A percentile compares a stretch with the other conserved stretches of the same genome.
These are phyloP conservation scores for Scaptomyza graminum DNA, from an alignment of 1,140 invertebrate species.

Conservation along the genomic window DNA sequence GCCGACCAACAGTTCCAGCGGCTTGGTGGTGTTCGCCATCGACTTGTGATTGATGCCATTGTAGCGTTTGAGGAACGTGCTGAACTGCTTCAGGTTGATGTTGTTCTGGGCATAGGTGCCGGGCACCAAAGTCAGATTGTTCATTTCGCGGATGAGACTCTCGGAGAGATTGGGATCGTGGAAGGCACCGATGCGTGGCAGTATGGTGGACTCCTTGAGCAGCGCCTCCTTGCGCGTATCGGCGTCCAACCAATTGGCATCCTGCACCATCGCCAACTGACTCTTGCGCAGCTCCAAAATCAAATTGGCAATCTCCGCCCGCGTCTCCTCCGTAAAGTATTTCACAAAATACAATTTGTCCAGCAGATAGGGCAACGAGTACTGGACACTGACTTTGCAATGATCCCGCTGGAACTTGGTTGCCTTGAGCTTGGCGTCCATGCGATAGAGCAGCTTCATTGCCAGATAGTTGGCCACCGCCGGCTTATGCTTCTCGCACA, in stretches of 20 bases:
- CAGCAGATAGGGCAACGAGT: constrained; percentile 43
- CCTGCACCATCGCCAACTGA: constrained; percentile 85
- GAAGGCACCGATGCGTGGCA: constrained; percentile 86
- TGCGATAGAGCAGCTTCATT: constrained; percentile 59
- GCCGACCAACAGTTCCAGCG: constrained; percentile 57
- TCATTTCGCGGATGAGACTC: constrained; percentile 48
- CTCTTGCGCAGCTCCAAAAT: constrained; percentile 85
- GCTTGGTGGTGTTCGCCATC: constrained; percentile 53
- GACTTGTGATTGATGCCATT: constrained; percentile 51
- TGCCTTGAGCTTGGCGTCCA: constrained; percentile 62
- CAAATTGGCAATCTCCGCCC: constrained; percentile 46
- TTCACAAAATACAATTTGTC: constrained; percentile 56
- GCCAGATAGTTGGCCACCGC: constrained; percentile 75
- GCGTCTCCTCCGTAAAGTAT: constrained; percentile 57
- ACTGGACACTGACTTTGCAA: constrained; percentile 48
- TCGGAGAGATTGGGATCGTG: constrained; percentile 83
- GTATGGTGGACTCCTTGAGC: constrained; percentile 86
- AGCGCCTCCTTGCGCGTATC: constrained; percentile 86
- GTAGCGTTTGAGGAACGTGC: constrained; percentile 40
- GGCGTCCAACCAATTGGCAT: constrained; percentile 89
- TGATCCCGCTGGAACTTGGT: constrained; percentile 79
- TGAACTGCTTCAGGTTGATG: constrained; percentile 53
- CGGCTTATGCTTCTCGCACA: constrained; percentile 54
- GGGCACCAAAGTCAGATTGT: constrained; percentile 39
- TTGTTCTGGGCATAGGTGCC: constrained; percentile 48